A percentile compares a stretch with the other conserved stretches of the same genome.
Evolutionary conservation across 2,888 invertebrate genomes (phyloP).

Genomic region (Apotomis capreana): DNA sequence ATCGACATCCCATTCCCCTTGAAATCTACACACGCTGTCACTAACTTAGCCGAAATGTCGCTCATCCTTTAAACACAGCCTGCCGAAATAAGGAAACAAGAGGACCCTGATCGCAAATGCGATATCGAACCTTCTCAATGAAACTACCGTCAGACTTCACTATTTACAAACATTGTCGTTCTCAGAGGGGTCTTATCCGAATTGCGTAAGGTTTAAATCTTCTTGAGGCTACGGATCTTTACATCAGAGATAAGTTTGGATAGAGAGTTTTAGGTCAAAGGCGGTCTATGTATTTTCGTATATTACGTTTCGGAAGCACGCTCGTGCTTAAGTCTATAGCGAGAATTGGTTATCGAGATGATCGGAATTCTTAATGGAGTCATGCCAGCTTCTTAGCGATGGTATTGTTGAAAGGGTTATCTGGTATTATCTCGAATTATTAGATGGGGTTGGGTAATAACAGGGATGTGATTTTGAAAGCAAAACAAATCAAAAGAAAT

Average conservation of each 20-base stretch:
- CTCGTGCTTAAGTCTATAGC: constrained; percentile 43
- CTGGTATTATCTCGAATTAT: neutral
- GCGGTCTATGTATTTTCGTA: constrained; percentile 40
- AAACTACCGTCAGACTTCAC: constrained; percentile 39
- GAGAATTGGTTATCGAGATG: constrained; percentile 49
- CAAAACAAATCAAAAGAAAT: too few relatives aligned
- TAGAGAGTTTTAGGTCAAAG: constrained; percentile 72
- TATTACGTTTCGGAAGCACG: constrained; percentile 45
- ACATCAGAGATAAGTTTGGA: constrained; percentile 71
- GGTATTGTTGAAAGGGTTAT: neutral
- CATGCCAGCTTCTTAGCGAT: neutral
- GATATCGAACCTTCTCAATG: constrained; percentile 46
- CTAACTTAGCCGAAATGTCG: constrained; percentile 37
- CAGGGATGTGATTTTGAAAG: too few relatives aligned
- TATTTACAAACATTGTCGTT: constrained; percentile 35
- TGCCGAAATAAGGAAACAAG: constrained; percentile 68
- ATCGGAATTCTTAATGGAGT: constrained; percentile 46
- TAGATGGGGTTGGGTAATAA: neutral
- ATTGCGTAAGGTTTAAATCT: constrained; percentile 47
- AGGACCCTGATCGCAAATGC: constrained; percentile 64
- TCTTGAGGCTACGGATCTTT: constrained; percentile 49
- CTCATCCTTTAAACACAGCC: constrained; percentile 40
- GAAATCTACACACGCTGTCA: constrained; percentile 29
- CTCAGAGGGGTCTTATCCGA: constrained; percentile 39
- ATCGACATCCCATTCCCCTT: constrained; percentile 33